A percentile compares a stretch with the other conserved stretches of the same genome.
These are phyloP conservation scores for Oryzias javanicus DNA, from an alignment of 2,113 vertebrate genomes.

Conservation along the genomic window DNA sequence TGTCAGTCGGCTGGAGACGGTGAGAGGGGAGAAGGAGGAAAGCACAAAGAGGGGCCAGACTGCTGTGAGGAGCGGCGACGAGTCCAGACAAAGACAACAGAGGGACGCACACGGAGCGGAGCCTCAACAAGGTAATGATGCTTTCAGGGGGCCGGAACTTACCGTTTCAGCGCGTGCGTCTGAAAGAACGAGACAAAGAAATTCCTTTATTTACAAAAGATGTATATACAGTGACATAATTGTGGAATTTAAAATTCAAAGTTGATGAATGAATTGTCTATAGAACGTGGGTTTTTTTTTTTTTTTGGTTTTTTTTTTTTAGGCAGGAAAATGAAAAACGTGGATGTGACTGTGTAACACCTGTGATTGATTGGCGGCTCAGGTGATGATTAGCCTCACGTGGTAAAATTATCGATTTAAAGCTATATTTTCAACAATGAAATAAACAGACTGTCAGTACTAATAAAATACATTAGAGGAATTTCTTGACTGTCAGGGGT, in stretches of 20 bases:
- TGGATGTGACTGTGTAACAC: too few species aligned
- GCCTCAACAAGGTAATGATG: slow-evolving; percentile 42
- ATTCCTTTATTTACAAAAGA: not conserved
- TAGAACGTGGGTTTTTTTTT: too few species aligned
- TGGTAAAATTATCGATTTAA: too few species aligned
- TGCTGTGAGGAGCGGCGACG: not conserved
- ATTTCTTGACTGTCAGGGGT: too few species aligned
- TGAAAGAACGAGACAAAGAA: not conserved
- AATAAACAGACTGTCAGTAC: too few species aligned
- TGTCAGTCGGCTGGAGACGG: slow-evolving; percentile 13
- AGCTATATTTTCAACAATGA: too few species aligned
- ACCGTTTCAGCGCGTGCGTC: not conserved
- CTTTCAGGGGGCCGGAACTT: not conserved
- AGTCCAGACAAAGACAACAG: slow-evolving; percentile 12
- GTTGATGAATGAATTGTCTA: too few species aligned
- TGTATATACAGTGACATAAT: not conserved
- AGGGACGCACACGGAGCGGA: slow-evolving; percentile 13
- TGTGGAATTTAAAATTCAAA: not conserved
- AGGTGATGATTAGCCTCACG: too few species aligned
- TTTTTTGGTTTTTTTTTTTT: too few species aligned
- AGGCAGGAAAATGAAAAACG: too few species aligned
- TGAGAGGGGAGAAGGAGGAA: slow-evolving; percentile 10
- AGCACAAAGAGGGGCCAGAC: not conserved
- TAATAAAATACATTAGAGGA: too few species aligned
- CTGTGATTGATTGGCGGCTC: too few species aligned